Evolutionary conservation across 2,113 vertebrate genomes (phyloP).

Genomic region (Chaenogobius annularis): DNA sequence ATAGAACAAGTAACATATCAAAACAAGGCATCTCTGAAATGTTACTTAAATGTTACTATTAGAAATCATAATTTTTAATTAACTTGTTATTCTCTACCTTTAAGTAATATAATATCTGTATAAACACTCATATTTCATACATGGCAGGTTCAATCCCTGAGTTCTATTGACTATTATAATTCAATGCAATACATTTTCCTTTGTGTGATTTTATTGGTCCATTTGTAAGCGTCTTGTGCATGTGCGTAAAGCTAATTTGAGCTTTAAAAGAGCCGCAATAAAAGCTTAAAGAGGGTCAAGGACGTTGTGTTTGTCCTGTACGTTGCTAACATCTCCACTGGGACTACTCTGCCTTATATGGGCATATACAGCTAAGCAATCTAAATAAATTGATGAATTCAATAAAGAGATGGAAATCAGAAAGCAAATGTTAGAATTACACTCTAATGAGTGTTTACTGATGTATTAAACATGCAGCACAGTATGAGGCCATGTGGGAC

Average conservation of each 20-base stretch:
- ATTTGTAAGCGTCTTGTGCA: background rate
- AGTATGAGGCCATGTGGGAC: constrained; percentile 24
- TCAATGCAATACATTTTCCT: background rate
- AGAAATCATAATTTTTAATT: too few species aligned
- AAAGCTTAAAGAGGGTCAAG: constrained; percentile 35
- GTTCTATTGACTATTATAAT: background rate
- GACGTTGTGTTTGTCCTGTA: constrained; percentile 20
- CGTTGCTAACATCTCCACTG: constrained; percentile 17
- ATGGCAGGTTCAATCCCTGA: too few species aligned
- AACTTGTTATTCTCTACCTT: background rate
- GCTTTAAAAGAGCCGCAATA: background rate
- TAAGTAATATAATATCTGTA: background rate
- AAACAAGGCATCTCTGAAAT: background rate
- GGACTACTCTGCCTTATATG: background rate
- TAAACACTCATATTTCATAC: background rate
- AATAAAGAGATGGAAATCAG: constrained; percentile 44
- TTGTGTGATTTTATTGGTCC: constrained; percentile 1
- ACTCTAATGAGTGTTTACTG: constrained; percentile 51
- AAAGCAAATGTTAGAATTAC: constrained; percentile 51
- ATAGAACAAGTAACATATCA: background rate
- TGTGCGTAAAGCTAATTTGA: constrained; percentile 10
- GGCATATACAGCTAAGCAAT: constrained; percentile 9
- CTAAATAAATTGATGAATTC: constrained; percentile 54
- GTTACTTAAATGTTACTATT: too few species aligned
- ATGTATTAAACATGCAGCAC: constrained; percentile 58